Conservation (phyloP, 2,797 vertebrate genomes). For the Aulostomus chinensis region DNA sequence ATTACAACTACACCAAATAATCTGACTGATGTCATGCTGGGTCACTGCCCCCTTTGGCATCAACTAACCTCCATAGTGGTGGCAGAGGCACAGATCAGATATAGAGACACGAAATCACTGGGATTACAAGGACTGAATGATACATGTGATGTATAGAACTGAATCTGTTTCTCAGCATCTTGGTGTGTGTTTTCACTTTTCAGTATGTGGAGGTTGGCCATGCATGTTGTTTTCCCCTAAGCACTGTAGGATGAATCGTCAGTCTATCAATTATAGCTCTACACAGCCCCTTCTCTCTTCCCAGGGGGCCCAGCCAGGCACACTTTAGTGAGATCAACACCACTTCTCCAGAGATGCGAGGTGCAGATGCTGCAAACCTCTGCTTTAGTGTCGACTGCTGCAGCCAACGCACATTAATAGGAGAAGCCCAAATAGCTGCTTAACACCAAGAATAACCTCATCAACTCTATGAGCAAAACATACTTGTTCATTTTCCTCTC, state of each 20-base stretch:
- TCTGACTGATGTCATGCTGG: slow-evolving; percentile 49
- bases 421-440: slow-evolving; percentile 40
- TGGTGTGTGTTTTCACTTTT: neutral
- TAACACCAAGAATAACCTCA: slow-evolving; percentile 56
- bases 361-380: slow-evolving; percentile 7
- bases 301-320: slow-evolving; percentile 24
- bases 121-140: slow-evolving; percentile 18
- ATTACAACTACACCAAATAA: slow-evolving; percentile 58
- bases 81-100: slow-evolving; percentile 40
- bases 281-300: slow-evolving; percentile 12
- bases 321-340: slow-evolving; percentile 33
- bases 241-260: slow-evolving; percentile 41
- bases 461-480: slow-evolving; percentile 37
- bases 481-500: slow-evolving; percentile 8
- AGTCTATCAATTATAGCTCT: slow-evolving; percentile 58
- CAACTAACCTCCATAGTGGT: slow-evolving; percentile 54
- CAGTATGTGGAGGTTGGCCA: neutral
- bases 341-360: slow-evolving; percentile 22
- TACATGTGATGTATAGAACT: neutral
- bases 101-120: slow-evolving; percentile 22
- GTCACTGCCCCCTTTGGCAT: slow-evolving; percentile 48
- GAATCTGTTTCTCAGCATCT: slow-evolving; percentile 6
- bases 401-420: slow-evolving; percentile 33
- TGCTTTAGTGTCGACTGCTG: slow-evolving; percentile 8
- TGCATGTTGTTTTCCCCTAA: slow-evolving; percentile 19